These are phyloP conservation scores for Cantharis flavilabris DNA, from an alignment of 2,888 invertebrate genomes.

Conservation along the genomic window DNA sequence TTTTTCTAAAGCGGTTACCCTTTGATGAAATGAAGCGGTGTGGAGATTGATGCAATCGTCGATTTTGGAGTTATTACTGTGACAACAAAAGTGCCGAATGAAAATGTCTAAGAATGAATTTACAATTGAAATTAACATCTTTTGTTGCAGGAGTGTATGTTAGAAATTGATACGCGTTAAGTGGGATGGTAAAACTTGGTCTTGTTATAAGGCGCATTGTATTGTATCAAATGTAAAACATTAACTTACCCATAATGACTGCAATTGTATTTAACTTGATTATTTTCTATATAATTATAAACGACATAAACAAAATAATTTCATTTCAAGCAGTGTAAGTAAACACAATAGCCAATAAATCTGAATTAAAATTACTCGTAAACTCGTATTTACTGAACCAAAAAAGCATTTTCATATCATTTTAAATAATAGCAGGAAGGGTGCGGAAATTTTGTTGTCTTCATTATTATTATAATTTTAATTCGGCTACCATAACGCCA, in stretches of 20 bases:
- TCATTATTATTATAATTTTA: constrained; percentile 30
- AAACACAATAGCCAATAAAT: constrained; percentile 52
- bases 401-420: constrained; percentile 48
- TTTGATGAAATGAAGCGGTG: not conserved
- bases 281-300: constrained; percentile 22
- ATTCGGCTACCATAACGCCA: constrained; percentile 17
- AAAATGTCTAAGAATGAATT: not conserved
- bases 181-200: constrained; percentile 8
- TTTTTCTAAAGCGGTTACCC: too few relatives aligned
- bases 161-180: constrained; percentile 12
- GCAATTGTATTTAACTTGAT: constrained; percentile 18
- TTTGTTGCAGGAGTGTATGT: not conserved
- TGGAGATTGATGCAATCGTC: not conserved
- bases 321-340: constrained; percentile 48
- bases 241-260: constrained; percentile 14
- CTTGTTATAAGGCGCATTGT: constrained; percentile 6
- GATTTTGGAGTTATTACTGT: not conserved
- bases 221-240: constrained; percentile 13
- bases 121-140: not conserved
- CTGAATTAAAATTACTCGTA: constrained; percentile 40
- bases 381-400: constrained; percentile 48
- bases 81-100: not conserved
- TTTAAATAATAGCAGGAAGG: constrained; percentile 45
- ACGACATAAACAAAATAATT: constrained; percentile 24
- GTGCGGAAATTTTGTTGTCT: constrained; percentile 34